Percentiles rank a stretch among this genome's conserved stretches.
Conservation (phyloP, 2,113 vertebrate species). For the Rhynchomys soricoides region DNA sequence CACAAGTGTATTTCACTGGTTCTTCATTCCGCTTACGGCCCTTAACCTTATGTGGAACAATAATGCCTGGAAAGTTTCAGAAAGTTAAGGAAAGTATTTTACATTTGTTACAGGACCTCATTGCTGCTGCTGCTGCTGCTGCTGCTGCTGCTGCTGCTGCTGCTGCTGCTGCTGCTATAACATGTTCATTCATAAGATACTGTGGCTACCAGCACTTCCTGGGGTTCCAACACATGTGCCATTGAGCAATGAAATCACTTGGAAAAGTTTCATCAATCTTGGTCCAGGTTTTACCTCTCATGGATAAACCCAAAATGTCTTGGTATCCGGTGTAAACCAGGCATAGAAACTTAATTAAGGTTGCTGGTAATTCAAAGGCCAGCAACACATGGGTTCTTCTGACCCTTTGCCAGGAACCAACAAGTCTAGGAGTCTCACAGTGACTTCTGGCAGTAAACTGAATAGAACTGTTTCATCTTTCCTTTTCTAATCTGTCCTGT, state of each 20-base stretch:
- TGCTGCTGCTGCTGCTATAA: neutral
- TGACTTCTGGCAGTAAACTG: accelerated
- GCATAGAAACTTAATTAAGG: neutral
- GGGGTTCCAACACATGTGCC: neutral
- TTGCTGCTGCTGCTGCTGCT: too few species aligned
- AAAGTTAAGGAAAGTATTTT: neutral
- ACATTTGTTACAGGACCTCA: neutral
- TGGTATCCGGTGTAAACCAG: neutral
- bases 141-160: too few species aligned
- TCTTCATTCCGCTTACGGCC: neutral
- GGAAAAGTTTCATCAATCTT: neutral
- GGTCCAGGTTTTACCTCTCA: neutral
- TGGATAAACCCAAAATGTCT: neutral
- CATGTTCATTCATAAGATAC: neutral
- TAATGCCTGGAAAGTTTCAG: neutral
- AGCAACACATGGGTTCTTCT: neutral
- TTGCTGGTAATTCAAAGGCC: neutral
- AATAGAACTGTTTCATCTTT: neutral
- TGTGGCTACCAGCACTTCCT: too few species aligned
- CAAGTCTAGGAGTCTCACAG: neutral
- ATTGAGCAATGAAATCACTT: neutral
- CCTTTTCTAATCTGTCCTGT: neutral
- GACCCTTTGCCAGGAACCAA: neutral
- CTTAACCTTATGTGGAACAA: neutral
- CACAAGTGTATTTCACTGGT: neutral